Base-by-base conservation (phyloP, 2,797 vertebrate genomes). In the Chelmon rostratus region DNA sequence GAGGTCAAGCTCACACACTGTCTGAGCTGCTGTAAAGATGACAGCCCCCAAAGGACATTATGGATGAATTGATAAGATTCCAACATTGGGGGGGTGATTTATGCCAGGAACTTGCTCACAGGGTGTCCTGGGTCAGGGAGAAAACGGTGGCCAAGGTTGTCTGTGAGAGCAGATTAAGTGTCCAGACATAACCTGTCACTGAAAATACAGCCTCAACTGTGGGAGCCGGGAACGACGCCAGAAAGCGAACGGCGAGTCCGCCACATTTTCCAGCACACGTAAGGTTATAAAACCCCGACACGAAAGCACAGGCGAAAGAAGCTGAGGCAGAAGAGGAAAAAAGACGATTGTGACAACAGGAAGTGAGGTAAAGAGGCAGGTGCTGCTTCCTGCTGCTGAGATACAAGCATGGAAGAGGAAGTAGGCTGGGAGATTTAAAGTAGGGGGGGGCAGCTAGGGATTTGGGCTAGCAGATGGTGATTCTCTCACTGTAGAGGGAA, bases 311-410 rank as follows among this genome's bases (percentile, higher is more conserved):
- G 25, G 50, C n/a, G 6, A 53, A 78, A 72, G 52, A 58, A 44
- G 21, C 9, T 31, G 19, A 52, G 1, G 0, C 1, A 38, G 52
- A 16, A 38, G 61, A 13, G 13, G 19, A 38, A 28, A 6, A 12
- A 18, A 40, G n/a, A 10, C 3, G 2, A 63, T 50, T 57, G 21
- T 81, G 79, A 81, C 79, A 78, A 85, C 83, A 90, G 93, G 92
- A 92, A 92, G 90, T 91, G 91, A 91, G 53, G 89, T 88, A 89
- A 89, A 68, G 68, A 47, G 35, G 90, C 89, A 91, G 89, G 91
- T 93, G 91, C 47, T 88, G 81, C 82, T 92, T 93, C 90, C 89
- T 92, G 84, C 78, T 35, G 37, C 73, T 64, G 76, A 78, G 81
- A 83, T 80, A 73, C 84, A 68, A 77, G 76, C 61, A 47, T 9